These are phyloP conservation scores for Unio delphinus DNA, from an alignment of 2,888 invertebrate species.

Conservation along the genomic window DNA sequence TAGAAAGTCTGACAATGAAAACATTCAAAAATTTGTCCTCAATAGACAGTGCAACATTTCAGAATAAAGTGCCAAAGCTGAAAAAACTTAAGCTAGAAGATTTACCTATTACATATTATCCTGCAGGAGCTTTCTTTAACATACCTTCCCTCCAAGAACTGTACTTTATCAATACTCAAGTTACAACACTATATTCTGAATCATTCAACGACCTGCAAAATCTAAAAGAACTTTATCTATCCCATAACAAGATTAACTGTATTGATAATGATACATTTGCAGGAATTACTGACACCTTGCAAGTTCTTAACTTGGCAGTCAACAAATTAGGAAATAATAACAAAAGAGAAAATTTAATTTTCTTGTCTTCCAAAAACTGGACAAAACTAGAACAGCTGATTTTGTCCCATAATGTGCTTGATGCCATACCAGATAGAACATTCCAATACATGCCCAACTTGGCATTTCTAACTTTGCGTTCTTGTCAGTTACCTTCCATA, in stretches of 20 bases:
- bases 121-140: constrained; percentile 15
- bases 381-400: constrained; percentile 35
- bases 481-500: constrained; percentile 40
- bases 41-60: constrained; percentile 12
- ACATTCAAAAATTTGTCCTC: constrained; percentile 13
- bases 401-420: constrained; percentile 38
- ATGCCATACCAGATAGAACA: constrained; percentile 31
- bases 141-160: constrained; percentile 10
- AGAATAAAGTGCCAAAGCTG: constrained; percentile 6
- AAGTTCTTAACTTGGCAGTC: constrained; percentile 12
- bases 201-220: constrained; percentile 14
- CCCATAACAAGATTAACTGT: constrained; percentile 7
- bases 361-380: constrained; percentile 25
- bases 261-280: constrained; percentile 19
- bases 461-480: constrained; percentile 38
- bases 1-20: constrained; percentile 29
- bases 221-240: constrained; percentile 16
- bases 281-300: constrained; percentile 19
- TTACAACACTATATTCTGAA: constrained; percentile 7
- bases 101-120: constrained; percentile 10
- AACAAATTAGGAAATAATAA: constrained; percentile 4
- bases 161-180: constrained; percentile 13
- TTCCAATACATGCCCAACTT: constrained; percentile 46
- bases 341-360: constrained; percentile 1
- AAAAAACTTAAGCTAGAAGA: constrained; percentile 9